These are phyloP conservation scores for Dione juno DNA, from an alignment of 2,888 invertebrate genomes.

Conservation along the genomic window DNA sequence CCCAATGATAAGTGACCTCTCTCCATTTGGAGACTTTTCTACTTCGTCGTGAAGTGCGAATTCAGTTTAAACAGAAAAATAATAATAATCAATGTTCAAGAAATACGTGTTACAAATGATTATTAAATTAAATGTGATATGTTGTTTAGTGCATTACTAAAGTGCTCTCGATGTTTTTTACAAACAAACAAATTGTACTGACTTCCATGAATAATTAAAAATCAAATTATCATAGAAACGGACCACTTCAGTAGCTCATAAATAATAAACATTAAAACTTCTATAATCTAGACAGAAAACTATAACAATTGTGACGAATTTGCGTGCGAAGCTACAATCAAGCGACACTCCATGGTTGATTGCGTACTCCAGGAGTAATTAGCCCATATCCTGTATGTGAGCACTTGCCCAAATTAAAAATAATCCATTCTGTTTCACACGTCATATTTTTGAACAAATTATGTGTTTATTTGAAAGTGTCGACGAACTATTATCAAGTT, in stretches of 20 bases:
- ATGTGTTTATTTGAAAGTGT: slow-evolving; percentile 30
- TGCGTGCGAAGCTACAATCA: slow-evolving; percentile 60
- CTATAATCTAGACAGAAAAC: slow-evolving; percentile 28
- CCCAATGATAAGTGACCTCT: too few species aligned
- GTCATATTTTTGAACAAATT: slow-evolving; percentile 34
- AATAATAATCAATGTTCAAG: too few species aligned
- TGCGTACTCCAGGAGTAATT: slow-evolving; percentile 53
- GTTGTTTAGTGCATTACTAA: not conserved
- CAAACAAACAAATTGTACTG: not conserved
- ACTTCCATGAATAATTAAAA: slow-evolving; percentile 6
- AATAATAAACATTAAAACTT: slow-evolving; percentile 19
- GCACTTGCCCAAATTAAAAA: slow-evolving; percentile 46
- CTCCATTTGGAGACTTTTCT: too few species aligned
- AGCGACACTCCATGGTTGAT: slow-evolving; percentile 60
- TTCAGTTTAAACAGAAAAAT: too few species aligned
- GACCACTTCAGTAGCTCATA: slow-evolving; percentile 19
- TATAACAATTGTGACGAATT: slow-evolving; percentile 45
- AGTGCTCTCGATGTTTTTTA: not conserved
- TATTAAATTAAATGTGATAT: too few species aligned
- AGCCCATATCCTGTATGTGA: slow-evolving; percentile 41
- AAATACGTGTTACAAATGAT: too few species aligned
- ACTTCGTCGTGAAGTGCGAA: too few species aligned
- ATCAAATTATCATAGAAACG: slow-evolving; percentile 25
- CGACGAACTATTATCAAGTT: slow-evolving; percentile 5
- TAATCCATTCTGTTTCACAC: slow-evolving; percentile 42